Evolutionary conservation across 1,140 invertebrate species (phyloP), one percentile per base, ranked within the genome.

Genomic region (Leptoteleia sp.): DNA sequence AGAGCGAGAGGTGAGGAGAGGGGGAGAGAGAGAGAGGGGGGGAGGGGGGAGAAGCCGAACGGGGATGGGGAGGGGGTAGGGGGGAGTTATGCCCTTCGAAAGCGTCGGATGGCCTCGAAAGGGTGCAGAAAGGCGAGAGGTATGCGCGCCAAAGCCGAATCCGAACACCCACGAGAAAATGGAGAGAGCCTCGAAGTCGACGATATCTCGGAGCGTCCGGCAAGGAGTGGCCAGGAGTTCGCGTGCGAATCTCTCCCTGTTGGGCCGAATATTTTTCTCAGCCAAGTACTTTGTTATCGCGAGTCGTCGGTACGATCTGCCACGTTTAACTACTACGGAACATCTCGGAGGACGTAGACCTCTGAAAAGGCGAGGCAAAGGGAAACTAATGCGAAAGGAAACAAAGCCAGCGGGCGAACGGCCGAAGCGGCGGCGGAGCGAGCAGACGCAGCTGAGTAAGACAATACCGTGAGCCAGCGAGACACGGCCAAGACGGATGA

Each of bases 331-430:
- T 70, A 48, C 57, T 57, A 59, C 38, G 61, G 45, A 67, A 70
- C 75, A 78, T 72, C 75, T 50, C 38, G 52, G 40, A 78, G 75
- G 67, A 78, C 67, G 61, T 71, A 71, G 75, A 78, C 75, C 75
- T 61, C 38, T 65, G 45, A 50, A 67, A 67, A 71, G 65, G 65
- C 37, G 52, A 71, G 65, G 59, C 61, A 17, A 67, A 65, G 52
- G 68, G 61, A 72, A 72, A 72, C 55, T 73, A 64, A 75, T 68
- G 77, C 47, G 77, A 64, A 70, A 71, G 59, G 64, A 71, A 75
- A 75, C 52, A 65, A 70, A 79, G 64, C 70, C 37, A 67, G 55
- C 5, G 61, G 13, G 52, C n/a, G n/a, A n/a, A n/a, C n/a, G n/a
- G n/a, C n/a, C n/a, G n/a, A n/a, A n/a, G 33, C 45, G 45, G 33